A percentile compares a stretch with the other conserved stretches of the same genome.
Conservation (phyloP, 2,888 invertebrate genomes). For the Andricus quercusramuli region DNA sequence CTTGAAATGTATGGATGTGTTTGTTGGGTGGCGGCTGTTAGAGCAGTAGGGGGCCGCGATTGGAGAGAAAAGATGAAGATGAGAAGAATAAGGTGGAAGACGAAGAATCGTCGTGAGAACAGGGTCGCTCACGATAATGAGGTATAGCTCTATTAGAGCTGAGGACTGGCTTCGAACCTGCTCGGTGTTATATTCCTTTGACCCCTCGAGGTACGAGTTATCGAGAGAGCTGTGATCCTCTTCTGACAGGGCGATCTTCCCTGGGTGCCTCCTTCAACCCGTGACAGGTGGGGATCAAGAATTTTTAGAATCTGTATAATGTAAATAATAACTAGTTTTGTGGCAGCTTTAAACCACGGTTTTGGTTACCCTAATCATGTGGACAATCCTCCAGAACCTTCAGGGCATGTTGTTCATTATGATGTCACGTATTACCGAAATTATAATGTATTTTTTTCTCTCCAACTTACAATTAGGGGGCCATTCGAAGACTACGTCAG, state of each 20-base stretch:
- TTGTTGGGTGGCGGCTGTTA: constrained; percentile 11
- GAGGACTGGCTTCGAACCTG: constrained; percentile 47
- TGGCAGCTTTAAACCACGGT: background rate
- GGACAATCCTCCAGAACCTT: no score
- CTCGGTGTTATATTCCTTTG: constrained; percentile 52
- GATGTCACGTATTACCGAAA: no score
- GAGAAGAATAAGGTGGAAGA: constrained; percentile 58
- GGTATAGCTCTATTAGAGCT: constrained; percentile 68
- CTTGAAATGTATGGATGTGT: constrained; percentile 6
- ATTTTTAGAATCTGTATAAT: background rate
- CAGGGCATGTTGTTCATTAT: no score
- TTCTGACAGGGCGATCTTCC: constrained; percentile 53
- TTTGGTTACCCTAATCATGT: no score
- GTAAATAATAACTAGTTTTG: background rate
- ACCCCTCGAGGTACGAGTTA: constrained; percentile 49
- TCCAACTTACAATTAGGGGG: no score
- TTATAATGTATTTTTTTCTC: no score
- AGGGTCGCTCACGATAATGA: constrained; percentile 67
- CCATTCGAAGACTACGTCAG: no score
- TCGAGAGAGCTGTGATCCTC: constrained; percentile 27
- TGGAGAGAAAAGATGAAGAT: constrained; percentile 50
- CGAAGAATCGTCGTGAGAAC: constrained; percentile 66
- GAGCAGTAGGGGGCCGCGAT: constrained; percentile 37
- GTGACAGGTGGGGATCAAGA: background rate
- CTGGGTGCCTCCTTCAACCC: constrained; percentile 12